phyloP scores from a whole-genome alignment of 2,888 invertebrate species.

The Catocala sponsa region DNA sequence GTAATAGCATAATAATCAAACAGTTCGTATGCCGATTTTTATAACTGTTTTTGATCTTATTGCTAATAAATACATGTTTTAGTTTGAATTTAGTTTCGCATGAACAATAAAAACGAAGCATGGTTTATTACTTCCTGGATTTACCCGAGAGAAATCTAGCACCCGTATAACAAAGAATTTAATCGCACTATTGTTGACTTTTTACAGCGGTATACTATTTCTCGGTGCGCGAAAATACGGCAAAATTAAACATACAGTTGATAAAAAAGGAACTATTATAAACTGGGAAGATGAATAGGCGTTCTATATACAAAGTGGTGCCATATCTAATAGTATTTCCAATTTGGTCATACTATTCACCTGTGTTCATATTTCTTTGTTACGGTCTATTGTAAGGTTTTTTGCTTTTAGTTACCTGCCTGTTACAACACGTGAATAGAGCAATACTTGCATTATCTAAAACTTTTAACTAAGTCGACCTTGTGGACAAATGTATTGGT shows the following conservation, averaged over 20 bases:
- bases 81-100: background rate
- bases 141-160: too few species aligned
- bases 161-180: too few species aligned
- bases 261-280: background rate
- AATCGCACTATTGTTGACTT: too few species aligned
- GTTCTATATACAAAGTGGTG: background rate
- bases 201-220: too few species aligned
- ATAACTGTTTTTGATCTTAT: too few species aligned
- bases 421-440: constrained; percentile 26
- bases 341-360: background rate
- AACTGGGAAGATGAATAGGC: background rate
- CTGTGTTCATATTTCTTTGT: constrained; percentile 15
- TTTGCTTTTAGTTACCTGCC: constrained; percentile 20
- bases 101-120: background rate
- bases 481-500: background rate
- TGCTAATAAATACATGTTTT: too few species aligned
- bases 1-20: too few species aligned
- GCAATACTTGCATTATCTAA: constrained; percentile 13
- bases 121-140: background rate
- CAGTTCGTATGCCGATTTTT: too few species aligned
- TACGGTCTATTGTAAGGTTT: constrained; percentile 33
- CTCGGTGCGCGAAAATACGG: too few species aligned
- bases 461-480: constrained; percentile 4
- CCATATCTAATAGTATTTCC: background rate
- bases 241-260: too few species aligned